Evolutionary conservation across 2,113 vertebrate species (phyloP), one percentile per base, ranked within the genome.

Genomic region (Anguilla rostrata): DNA sequence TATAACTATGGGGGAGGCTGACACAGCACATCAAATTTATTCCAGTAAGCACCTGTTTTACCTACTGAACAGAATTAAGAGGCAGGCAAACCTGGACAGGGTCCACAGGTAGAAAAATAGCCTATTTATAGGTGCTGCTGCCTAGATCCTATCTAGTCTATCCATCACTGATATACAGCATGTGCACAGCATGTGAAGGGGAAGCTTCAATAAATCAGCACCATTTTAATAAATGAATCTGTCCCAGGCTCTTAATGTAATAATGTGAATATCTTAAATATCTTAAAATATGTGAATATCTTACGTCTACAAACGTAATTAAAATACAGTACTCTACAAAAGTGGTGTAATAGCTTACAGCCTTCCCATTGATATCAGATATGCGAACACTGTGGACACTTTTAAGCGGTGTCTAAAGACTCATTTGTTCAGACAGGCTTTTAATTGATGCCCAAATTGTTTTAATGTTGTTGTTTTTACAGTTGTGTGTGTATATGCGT

Each of bases 161-260:
- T 46, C 60, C 78, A 63, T 81, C 81, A 86, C 22, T 43, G 79
- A 86, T 86, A 79, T 66, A 86, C 46, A 86, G 11, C 56, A 57
- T 18, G n/a, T 78, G 26, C 39, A 49, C 53, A 22, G 26, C 39
- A 49, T 26, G 16, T 12, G 11, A 2, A 86, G 40, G 57, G 78
- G 53, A 40, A 63, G 56, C 56, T 86, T 82, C 79, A 82, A 86
- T 86, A 86, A 82, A 86, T 86, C 79, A 86, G 18, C 78, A 85
- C 80, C 79, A 66, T 66, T 56, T 82, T 86, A 86, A 85, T 86
- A 66, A 63, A 82, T 46, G 79, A 66, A 60, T 81, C 53, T 39
- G 40, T 82, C 79, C 85, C 79, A 12, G 26, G 79, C 78, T 22
- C 79, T 81, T 79, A 82, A 82, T 63, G 79, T 39, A 86, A 81